Conservation (phyloP, 2,797 vertebrate genomes). For the Falco concolor region DNA sequence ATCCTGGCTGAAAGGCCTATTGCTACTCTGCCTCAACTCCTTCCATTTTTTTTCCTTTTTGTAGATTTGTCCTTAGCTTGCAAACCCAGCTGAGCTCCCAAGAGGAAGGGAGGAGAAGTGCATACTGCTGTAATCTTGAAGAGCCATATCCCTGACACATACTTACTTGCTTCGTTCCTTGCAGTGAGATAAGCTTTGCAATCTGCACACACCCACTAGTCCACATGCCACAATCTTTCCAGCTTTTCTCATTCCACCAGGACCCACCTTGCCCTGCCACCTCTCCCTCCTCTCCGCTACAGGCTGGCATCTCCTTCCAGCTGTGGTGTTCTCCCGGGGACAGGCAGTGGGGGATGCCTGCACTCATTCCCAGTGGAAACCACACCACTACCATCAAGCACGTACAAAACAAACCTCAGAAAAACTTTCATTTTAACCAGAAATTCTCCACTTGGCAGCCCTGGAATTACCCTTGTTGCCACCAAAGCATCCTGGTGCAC, state of each 20-base stretch:
- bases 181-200: not conserved
- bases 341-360: not conserved
- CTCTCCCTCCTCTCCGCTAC: not conserved
- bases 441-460: not conserved
- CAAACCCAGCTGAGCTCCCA: constrained; percentile 1
- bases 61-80: not conserved
- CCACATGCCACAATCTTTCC: not conserved
- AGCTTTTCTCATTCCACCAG: not conserved
- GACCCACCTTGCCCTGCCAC: not conserved
- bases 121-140: not conserved
- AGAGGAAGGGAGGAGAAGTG: not conserved
- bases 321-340: not conserved
- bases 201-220: not conserved
- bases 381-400: rapidly evolving
- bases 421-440: not conserved
- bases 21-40: not conserved
- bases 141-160: not conserved
- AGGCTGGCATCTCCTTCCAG: not conserved
- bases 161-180: not conserved
- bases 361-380: not conserved
- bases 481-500: not conserved
- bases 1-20: not conserved
- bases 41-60: not conserved
- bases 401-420: not conserved
- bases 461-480: not conserved